phyloP scores from a whole-genome alignment of 2,113 vertebrate genomes.

The Hippocampus abdominalis region DNA sequence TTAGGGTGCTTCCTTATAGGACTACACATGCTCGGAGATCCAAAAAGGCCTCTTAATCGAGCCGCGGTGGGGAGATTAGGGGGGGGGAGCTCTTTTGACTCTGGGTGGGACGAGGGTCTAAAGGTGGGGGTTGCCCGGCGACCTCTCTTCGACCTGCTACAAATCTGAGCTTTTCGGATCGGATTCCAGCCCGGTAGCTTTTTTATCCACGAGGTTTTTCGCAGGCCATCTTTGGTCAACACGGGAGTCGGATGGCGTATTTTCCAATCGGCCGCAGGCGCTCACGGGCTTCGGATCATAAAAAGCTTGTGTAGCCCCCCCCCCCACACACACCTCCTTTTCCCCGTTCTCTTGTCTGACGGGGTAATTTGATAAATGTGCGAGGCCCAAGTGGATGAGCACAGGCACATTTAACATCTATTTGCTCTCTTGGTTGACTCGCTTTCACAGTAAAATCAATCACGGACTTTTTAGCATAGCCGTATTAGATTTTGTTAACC shows the following conservation, averaged over 20 bases:
- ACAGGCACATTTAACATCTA: constrained; percentile 34
- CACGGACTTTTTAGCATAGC: constrained; percentile 13
- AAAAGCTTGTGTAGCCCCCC: constrained; percentile 4
- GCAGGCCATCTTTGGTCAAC: constrained; percentile 44
- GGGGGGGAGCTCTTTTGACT: constrained; percentile 30
- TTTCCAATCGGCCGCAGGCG: constrained; percentile 25
- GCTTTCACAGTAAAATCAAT: constrained; percentile 28
- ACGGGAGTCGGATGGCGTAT: constrained; percentile 25
- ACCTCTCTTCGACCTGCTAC: constrained; percentile 37
- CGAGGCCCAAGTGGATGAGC: constrained; percentile 35
- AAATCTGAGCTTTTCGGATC: constrained; percentile 47
- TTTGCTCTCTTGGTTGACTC: constrained; percentile 37
- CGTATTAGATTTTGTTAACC: constrained; percentile 60
- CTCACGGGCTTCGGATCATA: constrained; percentile 30
- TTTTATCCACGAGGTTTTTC: constrained; percentile 33
- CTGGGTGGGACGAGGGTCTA: constrained; percentile 39
- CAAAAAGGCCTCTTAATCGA: constrained; percentile 29
- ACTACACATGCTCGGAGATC: constrained; percentile 50
- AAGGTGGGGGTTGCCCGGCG: constrained; percentile 23
- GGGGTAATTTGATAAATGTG: constrained; percentile 49
- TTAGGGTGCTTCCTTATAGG: constrained; percentile 69
- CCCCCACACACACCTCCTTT: neutral
- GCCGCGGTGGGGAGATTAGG: constrained; percentile 8
- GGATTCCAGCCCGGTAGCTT: constrained; percentile 43
- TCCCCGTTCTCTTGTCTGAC: constrained; percentile 8